These are phyloP conservation scores for Psilopsiagon aymara DNA, from an alignment of 2,113 vertebrate genomes.

Conservation along the genomic window DNA sequence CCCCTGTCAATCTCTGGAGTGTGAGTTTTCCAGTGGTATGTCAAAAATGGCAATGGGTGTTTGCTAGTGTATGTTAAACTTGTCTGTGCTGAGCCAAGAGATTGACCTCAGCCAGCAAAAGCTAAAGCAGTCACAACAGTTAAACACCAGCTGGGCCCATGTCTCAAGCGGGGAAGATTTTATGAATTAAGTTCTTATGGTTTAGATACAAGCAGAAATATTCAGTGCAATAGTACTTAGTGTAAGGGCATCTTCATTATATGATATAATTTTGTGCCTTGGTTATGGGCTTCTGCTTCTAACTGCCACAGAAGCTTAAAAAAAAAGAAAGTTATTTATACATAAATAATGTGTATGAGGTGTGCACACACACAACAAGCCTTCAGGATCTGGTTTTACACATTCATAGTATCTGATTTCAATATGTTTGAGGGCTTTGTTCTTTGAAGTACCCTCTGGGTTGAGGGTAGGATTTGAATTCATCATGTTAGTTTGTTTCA, in stretches of 20 bases:
- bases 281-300: not conserved
- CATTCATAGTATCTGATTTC: not conserved
- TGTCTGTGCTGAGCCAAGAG: constrained; percentile 31
- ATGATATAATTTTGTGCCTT: accelerated
- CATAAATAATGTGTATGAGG: not conserved
- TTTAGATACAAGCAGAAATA: not conserved
- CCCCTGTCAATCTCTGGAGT: constrained; percentile 11
- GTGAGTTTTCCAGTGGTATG: constrained; percentile 56
- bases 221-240: not conserved
- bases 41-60: constrained; percentile 49
- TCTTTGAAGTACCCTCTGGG: not conserved
- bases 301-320: not conserved
- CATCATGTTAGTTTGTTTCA: constrained; percentile 12
- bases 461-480: not conserved
- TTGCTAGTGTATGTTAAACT: not conserved
- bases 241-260: not conserved
- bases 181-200: not conserved
- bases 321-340: not conserved
- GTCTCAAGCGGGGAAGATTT: not conserved
- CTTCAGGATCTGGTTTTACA: not conserved
- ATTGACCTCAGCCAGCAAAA: constrained; percentile 15
- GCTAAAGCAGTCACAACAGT: constrained; percentile 4
- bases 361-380: not conserved
- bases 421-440: not conserved
- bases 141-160: constrained; percentile 20